Percentiles rank a stretch among this genome's conserved stretches.
Evolutionary conservation across 1,140 invertebrate genomes (phyloP).

Genomic region (Drosophila ercepeae): DNA sequence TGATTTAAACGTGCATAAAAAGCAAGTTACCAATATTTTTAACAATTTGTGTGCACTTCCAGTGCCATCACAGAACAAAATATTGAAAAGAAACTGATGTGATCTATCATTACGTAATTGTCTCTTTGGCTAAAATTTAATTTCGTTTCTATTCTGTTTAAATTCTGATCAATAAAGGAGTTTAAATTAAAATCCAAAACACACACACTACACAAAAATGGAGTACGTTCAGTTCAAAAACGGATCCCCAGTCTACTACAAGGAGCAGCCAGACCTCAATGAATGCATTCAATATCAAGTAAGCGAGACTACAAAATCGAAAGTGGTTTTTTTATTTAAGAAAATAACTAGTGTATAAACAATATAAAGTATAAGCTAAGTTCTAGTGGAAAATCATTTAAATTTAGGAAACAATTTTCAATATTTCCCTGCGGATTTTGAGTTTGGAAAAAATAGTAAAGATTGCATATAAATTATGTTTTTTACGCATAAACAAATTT

Average conservation of each 20-base stretch:
- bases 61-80: constrained; percentile 12
- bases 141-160: constrained; percentile 48
- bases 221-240: constrained; percentile 84
- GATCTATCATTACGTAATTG: constrained; percentile 59
- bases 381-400: too few species aligned
- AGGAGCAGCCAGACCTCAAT: constrained; percentile 83
- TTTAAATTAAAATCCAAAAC: constrained; percentile 71
- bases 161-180: constrained; percentile 61
- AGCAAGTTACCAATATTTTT: constrained; percentile 59
- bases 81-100: constrained; percentile 9
- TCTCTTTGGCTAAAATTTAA: constrained; percentile 53
- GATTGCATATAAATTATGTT: background rate
- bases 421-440: background rate
- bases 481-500: constrained; percentile 21
- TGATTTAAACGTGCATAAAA: constrained; percentile 75
- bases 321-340: background rate
- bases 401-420: too few species aligned
- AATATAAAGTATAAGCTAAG: background rate
- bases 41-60: constrained; percentile 16
- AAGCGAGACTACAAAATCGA: constrained; percentile 51
- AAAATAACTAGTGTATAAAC: background rate
- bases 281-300: constrained; percentile 84
- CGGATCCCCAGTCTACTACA: constrained; percentile 83
- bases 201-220: constrained; percentile 67
- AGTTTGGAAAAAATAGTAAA: background rate